Conservation (phyloP, 2,797 vertebrate genomes). For the Falco naumanni region DNA sequence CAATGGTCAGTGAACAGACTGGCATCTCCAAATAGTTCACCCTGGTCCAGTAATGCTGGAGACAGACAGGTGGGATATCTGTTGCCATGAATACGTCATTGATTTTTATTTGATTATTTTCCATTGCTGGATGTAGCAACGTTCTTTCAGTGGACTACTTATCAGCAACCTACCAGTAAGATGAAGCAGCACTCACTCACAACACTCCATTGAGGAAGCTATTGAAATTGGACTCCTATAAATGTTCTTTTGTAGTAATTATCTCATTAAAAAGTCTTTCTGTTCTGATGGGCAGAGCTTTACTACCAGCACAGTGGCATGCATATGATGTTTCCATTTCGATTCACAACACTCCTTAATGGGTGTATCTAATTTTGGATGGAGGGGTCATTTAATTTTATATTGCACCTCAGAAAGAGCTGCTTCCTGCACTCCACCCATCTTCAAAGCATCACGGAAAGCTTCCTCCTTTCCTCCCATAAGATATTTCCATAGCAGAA, state of each 20-base stretch:
- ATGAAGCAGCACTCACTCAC: not conserved
- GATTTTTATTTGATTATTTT: not conserved
- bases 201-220: not conserved
- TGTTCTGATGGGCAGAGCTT: not conserved
- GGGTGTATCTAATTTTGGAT: not conserved
- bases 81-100: not conserved
- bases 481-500: not conserved
- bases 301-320: not conserved
- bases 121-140: not conserved
- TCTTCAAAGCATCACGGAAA: not conserved
- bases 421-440: not conserved
- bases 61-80: not conserved
- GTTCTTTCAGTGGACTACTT: not conserved
- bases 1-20: not conserved
- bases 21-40: not conserved
- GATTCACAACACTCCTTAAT: not conserved
- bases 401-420: not conserved
- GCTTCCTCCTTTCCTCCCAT: not conserved
- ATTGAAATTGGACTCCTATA: not conserved
- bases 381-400: not conserved
- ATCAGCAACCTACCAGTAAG: not conserved
- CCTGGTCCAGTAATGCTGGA: not conserved
- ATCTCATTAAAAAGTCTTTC: not conserved
- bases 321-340: not conserved
- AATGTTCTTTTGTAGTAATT: not conserved